phyloP scores from a whole-genome alignment of 2,888 invertebrate species.

The Hypselothyrea guttata region DNA sequence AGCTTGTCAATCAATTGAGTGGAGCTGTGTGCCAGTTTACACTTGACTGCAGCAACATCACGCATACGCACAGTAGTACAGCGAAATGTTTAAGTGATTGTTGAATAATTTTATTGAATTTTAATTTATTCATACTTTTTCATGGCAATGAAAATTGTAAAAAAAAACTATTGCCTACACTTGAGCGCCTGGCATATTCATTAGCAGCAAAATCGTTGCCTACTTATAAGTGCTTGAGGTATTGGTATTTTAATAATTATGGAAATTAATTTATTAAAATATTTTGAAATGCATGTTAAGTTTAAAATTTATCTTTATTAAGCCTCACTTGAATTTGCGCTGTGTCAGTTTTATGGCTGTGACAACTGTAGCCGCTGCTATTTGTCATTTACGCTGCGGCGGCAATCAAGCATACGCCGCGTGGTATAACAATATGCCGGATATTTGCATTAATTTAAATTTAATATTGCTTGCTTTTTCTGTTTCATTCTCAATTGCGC shows the following conservation, averaged over 20 bases:
- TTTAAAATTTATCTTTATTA: not conserved
- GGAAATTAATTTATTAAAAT: no score
- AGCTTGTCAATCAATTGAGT: not conserved
- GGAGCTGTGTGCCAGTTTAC: no score
- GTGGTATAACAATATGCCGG: conserved; percentile 30
- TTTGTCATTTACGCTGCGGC: conserved; percentile 5
- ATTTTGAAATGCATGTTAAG: no score
- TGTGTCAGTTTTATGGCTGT: not conserved
- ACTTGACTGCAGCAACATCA: not conserved
- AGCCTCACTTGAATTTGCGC: not conserved
- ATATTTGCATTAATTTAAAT: conserved; percentile 58
- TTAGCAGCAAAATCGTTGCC: no score
- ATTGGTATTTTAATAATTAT: no score
- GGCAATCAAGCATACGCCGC: conserved; percentile 22
- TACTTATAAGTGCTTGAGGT: no score
- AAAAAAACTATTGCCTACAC: no score
- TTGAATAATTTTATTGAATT: no score
- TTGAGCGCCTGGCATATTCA: no score
- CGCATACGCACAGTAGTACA: not conserved
- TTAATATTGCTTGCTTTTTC: conserved; percentile 27
- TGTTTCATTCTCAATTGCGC: conserved; percentile 5
- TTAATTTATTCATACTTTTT: no score
- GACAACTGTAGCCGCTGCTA: not conserved
- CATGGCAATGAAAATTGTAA: no score
- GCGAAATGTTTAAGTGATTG: no score